Evolutionary conservation across 2,888 invertebrate species (phyloP).

Genomic region (Danaus chrysippus): DNA sequence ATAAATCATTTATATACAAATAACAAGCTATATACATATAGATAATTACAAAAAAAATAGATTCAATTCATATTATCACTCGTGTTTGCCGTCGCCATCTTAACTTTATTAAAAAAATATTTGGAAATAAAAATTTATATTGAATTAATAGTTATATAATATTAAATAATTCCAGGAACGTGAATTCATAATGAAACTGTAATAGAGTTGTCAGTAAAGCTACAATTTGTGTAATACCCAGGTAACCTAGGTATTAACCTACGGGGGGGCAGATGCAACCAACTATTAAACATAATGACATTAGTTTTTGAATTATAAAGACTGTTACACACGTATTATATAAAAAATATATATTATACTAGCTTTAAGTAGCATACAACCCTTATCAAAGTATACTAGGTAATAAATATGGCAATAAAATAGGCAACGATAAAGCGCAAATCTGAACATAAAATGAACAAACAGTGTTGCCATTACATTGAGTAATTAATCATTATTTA

Average conservation of each 20-base stretch:
- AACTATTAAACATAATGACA: not conserved
- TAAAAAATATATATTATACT: not conserved
- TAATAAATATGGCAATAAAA: slow-evolving; percentile 12
- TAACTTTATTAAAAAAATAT: not conserved
- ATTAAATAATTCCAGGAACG: not conserved
- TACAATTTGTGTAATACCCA: not conserved
- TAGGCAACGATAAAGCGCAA: slow-evolving; percentile 16
- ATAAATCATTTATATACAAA: too few species aligned
- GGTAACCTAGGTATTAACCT: slow-evolving; percentile 2
- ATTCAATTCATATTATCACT: too few species aligned
- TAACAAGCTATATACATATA: too few species aligned
- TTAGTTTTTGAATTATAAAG: not conserved
- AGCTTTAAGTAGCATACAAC: not conserved
- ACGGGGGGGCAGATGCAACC: not conserved
- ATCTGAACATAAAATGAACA: slow-evolving; percentile 25
- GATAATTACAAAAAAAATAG: too few species aligned
- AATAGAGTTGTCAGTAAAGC: not conserved
- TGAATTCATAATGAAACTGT: not conserved
- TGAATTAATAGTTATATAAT: not conserved
- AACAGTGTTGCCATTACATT: slow-evolving; percentile 11
- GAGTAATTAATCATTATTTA: slow-evolving; percentile 8
- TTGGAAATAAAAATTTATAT: not conserved
- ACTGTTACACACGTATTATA: not conserved
- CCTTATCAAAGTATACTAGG: slow-evolving; percentile 6
- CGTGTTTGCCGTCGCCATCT: not conserved